Evolutionary conservation across 2,113 vertebrate species (phyloP).

Genomic region (Xenopus laevis): DNA sequence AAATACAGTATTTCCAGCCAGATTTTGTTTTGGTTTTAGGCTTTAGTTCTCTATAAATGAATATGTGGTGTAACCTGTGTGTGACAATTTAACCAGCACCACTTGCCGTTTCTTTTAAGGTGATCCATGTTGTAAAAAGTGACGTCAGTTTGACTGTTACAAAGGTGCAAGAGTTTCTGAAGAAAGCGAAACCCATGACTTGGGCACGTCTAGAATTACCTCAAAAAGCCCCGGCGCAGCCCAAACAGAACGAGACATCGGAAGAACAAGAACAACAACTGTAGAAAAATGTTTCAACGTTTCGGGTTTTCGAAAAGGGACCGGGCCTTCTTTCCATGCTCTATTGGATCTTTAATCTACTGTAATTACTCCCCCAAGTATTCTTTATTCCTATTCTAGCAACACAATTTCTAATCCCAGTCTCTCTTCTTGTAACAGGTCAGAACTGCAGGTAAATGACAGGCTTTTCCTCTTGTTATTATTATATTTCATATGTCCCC

Average conservation of each 20-base stretch:
- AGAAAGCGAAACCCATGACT: constrained; percentile 84
- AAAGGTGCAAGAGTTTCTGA: constrained; percentile 89
- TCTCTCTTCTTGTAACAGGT: too few relatives aligned
- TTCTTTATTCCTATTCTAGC: too few relatives aligned
- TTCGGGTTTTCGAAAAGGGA: neutral
- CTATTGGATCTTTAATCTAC: neutral
- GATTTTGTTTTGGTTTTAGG: too few relatives aligned
- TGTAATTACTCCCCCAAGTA: too few relatives aligned
- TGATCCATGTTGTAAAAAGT: constrained; percentile 87
- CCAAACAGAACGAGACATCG: constrained; percentile 55
- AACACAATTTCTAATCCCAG: too few relatives aligned
- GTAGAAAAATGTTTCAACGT: constrained; percentile 22
- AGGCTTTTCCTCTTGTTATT: too few relatives aligned
- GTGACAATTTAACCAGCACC: neutral
- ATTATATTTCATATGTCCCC: too few relatives aligned
- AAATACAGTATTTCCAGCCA: too few relatives aligned
- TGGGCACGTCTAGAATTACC: constrained; percentile 87
- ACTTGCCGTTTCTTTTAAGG: constrained; percentile 64
- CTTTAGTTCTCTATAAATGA: too few relatives aligned
- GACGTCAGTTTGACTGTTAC: constrained; percentile 87
- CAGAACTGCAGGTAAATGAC: too few relatives aligned
- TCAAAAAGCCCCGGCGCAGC: constrained; percentile 51
- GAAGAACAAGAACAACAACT: constrained; percentile 53
- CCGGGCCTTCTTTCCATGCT: neutral
- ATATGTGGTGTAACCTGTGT: neutral